Evolutionary conservation across 2,888 invertebrate genomes (phyloP), one percentile per base, ranked within the genome.

Genomic region (Metellina segmentata): DNA sequence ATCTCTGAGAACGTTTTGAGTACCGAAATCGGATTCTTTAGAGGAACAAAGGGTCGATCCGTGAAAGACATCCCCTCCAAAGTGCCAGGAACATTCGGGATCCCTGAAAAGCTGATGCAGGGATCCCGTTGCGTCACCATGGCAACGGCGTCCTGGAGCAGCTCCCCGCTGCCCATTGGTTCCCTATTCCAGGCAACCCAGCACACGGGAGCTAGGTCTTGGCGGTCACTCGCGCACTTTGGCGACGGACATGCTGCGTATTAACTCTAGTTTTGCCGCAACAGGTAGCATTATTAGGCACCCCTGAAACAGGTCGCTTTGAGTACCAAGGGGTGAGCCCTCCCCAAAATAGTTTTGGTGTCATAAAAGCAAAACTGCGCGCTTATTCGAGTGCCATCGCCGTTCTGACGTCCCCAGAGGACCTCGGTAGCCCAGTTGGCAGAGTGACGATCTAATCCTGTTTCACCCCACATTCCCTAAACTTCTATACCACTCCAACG

Each of bases 101-200:
- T 53, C 72, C 53, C 49, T 34, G 48, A 69, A 34, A 20, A 11
- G 11, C 78, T 49, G 53, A 51, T 52, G 75, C 51, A 78, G 70
- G 48, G 61, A 61, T 52, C 52, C 34, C 34, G 88, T 81, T 74
- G 48, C n/a, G 89, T 89, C 52, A 69, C 70, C 52, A 85, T 81
- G 81, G 34, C 85, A 72, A 85, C 90, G 85, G 79, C 90, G 90
- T 85, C 90, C 81, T 75, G 81, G 90, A 90, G 86, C 86, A 90
- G 86, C 90, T 90, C 85, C 49, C 6, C 34, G 77, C 78, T 69
- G 74, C 85, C 81, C 90, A 90, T 90, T 90, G 90, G 90, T 51
- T 69, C 85, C 78, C 72, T 20, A 20, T 51, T 48, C 79, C 89
- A 75, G 75, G 82, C 77, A 75, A 70, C 70, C 71, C 77, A 8